Conservation (phyloP, 2,113 vertebrate species). For the Zapornia atra region DNA sequence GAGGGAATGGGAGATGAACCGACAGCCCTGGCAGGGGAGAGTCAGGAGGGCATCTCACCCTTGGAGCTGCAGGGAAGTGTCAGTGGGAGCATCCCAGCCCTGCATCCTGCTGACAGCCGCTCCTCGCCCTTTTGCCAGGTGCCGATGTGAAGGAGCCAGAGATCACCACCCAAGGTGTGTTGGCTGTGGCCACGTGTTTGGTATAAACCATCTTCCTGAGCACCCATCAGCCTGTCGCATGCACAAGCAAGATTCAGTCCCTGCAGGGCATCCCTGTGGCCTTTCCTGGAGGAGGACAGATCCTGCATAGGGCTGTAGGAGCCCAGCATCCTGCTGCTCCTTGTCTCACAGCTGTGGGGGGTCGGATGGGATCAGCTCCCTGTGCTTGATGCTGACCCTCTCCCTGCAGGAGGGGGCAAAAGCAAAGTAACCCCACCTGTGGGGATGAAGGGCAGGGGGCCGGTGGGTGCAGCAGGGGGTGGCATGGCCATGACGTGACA, state of each 20-base stretch:
- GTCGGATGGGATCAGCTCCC: neutral
- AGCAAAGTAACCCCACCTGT: neutral
- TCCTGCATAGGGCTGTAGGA: neutral
- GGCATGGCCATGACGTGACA: neutral
- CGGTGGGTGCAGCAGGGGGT: neutral
- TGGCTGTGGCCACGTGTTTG: rapidly evolving
- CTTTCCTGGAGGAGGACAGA: rapidly evolving
- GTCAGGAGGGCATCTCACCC: rapidly evolving
- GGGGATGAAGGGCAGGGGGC: neutral
- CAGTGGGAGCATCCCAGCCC: neutral
- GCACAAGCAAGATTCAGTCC: rapidly evolving
- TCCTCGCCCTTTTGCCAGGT: conserved; percentile 69
- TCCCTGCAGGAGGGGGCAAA: neutral
- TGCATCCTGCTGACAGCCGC: neutral
- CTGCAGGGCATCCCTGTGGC: neutral
- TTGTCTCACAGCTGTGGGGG: too few species aligned
- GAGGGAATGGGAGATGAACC: neutral
- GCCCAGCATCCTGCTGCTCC: too few species aligned
- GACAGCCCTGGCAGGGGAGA: neutral
- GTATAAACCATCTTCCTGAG: rapidly evolving
- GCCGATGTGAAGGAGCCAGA: conserved; percentile 81
- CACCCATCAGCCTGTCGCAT: rapidly evolving
- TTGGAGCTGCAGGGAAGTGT: neutral
- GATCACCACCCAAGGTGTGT: conserved; percentile 81
- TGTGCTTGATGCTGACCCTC: neutral